Evolutionary conservation across 2,888 invertebrate genomes (phyloP).

Genomic region (Dermolepida albohirtum): DNA sequence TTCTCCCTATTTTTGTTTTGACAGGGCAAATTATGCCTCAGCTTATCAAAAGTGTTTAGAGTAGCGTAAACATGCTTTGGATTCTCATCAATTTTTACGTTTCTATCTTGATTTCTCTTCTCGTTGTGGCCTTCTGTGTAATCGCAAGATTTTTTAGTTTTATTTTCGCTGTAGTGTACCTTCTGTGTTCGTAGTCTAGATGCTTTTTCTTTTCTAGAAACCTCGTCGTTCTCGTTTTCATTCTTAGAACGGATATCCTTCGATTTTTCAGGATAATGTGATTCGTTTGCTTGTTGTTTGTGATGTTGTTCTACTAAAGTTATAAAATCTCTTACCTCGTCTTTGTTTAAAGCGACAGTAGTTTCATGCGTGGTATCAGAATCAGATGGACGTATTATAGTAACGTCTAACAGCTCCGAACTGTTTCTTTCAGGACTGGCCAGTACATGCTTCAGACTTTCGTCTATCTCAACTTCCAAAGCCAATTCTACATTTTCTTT

Average conservation of each 20-base stretch:
- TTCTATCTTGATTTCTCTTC: slow-evolving; percentile 4
- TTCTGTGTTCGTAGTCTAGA: slow-evolving; percentile 6
- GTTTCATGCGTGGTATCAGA: slow-evolving; percentile 42
- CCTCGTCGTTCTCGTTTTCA: background rate
- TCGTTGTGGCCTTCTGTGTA: background rate
- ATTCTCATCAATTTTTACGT: slow-evolving; percentile 15
- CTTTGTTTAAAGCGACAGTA: slow-evolving; percentile 44
- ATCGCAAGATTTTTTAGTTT: background rate
- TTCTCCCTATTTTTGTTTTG: slow-evolving; percentile 51
- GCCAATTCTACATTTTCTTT: slow-evolving; percentile 53
- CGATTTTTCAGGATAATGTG: slow-evolving; percentile 2
- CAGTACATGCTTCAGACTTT: slow-evolving; percentile 57
- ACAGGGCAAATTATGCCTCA: slow-evolving; percentile 56
- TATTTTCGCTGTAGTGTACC: slow-evolving; percentile 4
- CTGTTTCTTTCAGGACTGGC: slow-evolving; percentile 54
- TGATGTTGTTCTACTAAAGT: slow-evolving; percentile 46
- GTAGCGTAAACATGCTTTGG: slow-evolving; percentile 56
- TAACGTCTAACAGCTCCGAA: slow-evolving; percentile 59
- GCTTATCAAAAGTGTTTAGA: slow-evolving; percentile 54
- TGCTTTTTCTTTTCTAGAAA: slow-evolving; percentile 1
- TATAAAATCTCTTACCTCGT: slow-evolving; percentile 43
- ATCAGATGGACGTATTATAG: slow-evolving; percentile 59
- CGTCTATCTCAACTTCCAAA: slow-evolving; percentile 61
- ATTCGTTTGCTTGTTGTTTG: slow-evolving; percentile 43
- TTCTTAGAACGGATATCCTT: slow-evolving; percentile 3